phyloP scores from a whole-genome alignment of 2,113 vertebrate genomes.

The Tupaia chinensis region DNA sequence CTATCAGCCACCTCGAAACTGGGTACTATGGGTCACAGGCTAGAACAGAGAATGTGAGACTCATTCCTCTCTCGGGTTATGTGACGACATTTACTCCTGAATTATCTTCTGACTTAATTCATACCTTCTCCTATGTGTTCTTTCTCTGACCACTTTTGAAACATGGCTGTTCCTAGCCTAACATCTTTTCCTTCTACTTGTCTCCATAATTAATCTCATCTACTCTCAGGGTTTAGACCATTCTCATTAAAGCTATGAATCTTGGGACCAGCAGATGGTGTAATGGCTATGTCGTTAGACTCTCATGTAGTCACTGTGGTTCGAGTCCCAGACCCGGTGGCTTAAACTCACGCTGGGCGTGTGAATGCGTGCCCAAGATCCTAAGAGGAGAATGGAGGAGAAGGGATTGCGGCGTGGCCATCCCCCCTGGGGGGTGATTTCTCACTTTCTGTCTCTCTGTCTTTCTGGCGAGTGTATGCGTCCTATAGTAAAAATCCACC shows the following conservation, averaged over 20 bases:
- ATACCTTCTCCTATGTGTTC: slow-evolving; percentile 9
- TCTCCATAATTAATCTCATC: slow-evolving; percentile 13
- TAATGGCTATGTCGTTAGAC: too few relatives aligned
- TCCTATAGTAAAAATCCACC: too few relatives aligned
- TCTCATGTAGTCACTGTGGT: too few relatives aligned
- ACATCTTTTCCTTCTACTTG: neutral
- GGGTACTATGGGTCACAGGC: neutral
- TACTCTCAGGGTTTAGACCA: neutral
- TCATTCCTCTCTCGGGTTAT: neutral
- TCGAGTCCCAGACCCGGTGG: too few relatives aligned
- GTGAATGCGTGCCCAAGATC: too few relatives aligned
- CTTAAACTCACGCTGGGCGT: too few relatives aligned
- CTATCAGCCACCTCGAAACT: neutral
- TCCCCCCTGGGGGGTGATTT: too few relatives aligned
- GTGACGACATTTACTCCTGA: neutral
- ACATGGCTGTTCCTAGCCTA: slow-evolving; percentile 9
- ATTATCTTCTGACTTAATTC: slow-evolving; percentile 51
- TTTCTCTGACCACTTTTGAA: neutral
- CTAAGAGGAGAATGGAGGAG: too few relatives aligned
- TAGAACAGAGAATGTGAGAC: neutral
- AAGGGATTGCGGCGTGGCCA: too few relatives aligned
- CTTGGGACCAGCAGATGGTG: neutral
- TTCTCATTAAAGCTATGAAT: neutral
- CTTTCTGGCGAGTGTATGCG: too few relatives aligned
- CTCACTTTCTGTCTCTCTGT: too few relatives aligned